Evolutionary conservation across 2,113 vertebrate species (phyloP).

Genomic region (Amblyopsis rosae): DNA sequence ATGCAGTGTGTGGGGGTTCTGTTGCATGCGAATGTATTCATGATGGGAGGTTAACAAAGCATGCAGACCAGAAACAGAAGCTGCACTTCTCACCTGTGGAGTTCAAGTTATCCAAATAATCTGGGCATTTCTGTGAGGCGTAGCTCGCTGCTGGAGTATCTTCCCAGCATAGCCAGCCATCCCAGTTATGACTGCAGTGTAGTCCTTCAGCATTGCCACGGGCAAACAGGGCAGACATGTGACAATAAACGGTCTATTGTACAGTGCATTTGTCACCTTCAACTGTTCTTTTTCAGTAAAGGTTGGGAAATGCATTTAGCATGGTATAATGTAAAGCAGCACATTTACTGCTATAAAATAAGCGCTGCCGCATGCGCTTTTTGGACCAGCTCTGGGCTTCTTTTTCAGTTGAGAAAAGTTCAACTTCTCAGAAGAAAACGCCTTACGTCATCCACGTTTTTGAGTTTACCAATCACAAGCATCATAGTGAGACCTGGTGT

Average conservation of each 20-base stretch:
- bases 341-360: too few relatives aligned
- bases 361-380: too few relatives aligned
- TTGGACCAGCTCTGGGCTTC: too few relatives aligned
- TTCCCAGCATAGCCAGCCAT: conserved; percentile 91
- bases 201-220: conserved; percentile 60
- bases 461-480: too few relatives aligned
- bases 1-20: neutral
- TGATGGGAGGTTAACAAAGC: neutral
- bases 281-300: too few relatives aligned
- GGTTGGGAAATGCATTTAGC: too few relatives aligned
- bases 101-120: conserved; percentile 94
- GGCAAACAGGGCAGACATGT: neutral
- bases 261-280: too few relatives aligned
- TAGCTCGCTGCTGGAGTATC: conserved; percentile 82
- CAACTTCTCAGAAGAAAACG: too few relatives aligned
- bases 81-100: conserved; percentile 78
- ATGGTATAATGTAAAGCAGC: too few relatives aligned
- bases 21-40: neutral
- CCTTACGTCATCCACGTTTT: too few relatives aligned
- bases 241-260: neutral
- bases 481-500: too few relatives aligned
- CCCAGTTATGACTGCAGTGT: conserved; percentile 88
- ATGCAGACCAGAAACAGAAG: neutral
- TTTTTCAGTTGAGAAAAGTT: too few relatives aligned
- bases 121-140: conserved; percentile 82